Evolutionary conservation across 92 coral and sea anemone species (phyloP).

Genomic region (Diadumene lineata): DNA sequence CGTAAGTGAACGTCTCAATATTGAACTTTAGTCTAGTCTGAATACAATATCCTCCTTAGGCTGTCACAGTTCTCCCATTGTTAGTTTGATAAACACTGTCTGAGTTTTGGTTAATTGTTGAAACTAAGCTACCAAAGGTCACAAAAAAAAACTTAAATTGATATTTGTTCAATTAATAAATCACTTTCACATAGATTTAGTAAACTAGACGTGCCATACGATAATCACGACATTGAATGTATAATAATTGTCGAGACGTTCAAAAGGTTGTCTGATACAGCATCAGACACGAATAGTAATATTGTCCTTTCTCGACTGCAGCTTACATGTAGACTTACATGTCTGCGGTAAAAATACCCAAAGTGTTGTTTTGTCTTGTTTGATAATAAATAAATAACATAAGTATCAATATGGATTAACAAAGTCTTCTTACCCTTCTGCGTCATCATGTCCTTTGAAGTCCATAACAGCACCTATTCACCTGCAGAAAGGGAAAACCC

Average conservation of each 20-base stretch:
- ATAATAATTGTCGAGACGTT: not conserved
- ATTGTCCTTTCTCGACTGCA: not conserved
- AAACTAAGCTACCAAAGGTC: constrained; percentile 48
- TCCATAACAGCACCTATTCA: constrained; percentile 56
- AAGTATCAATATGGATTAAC: constrained; percentile 19
- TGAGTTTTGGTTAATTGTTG: constrained; percentile 30
- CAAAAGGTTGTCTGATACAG: not conserved
- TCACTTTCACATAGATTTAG: too few relatives aligned
- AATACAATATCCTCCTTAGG: constrained; percentile 33
- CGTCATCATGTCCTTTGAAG: constrained; percentile 60
- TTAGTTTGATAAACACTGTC: constrained; percentile 48
- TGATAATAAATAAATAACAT: constrained; percentile 34
- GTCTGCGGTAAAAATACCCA: not conserved
- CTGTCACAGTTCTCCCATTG: constrained; percentile 28
- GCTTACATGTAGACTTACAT: not conserved
- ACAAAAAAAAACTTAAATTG: constrained; percentile 37
- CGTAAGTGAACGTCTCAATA: constrained; percentile 31
- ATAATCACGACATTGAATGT: not conserved
- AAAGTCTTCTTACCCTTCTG: constrained; percentile 53
- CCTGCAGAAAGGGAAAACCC: constrained; percentile 76
- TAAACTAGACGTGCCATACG: too few relatives aligned
- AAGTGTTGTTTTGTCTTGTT: constrained; percentile 52
- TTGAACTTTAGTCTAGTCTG: constrained; percentile 48
- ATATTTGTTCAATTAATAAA: constrained; percentile 2
- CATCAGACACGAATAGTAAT: not conserved